A percentile compares a stretch with the other conserved stretches of the same genome.
Evolutionary conservation across 2,797 vertebrate genomes (phyloP).

Genomic region (Esox lucius): DNA sequence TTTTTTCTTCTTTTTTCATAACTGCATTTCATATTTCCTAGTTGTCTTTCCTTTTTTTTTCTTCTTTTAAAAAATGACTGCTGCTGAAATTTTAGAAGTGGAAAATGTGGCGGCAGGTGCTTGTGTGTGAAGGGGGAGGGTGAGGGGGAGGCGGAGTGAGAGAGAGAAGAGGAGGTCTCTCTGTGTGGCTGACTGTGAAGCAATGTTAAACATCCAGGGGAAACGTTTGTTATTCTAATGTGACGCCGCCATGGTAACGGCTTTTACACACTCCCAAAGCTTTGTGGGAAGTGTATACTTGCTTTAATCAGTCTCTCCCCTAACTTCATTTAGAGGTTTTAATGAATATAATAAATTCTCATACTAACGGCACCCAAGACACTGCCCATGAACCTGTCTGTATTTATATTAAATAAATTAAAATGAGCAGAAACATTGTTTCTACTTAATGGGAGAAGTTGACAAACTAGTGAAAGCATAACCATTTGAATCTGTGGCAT

Average conservation of each 20-base stretch:
- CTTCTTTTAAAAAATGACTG: constrained; percentile 50
- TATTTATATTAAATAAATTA: constrained; percentile 48
- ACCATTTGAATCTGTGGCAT: constrained; percentile 46
- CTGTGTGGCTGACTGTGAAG: constrained; percentile 67
- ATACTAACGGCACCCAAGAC: constrained; percentile 47
- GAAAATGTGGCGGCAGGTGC: constrained; percentile 77
- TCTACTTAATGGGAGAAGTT: background rate
- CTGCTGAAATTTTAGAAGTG: constrained; percentile 75
- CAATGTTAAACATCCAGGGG: constrained; percentile 77
- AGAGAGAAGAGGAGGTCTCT: constrained; percentile 19
- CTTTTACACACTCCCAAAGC: constrained; percentile 73
- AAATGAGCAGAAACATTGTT: constrained; percentile 48
- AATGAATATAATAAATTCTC: constrained; percentile 70
- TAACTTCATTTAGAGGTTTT: constrained; percentile 71
- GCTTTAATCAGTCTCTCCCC: constrained; percentile 65
- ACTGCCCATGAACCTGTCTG: constrained; percentile 66
- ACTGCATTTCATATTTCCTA: constrained; percentile 70
- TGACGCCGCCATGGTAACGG: constrained; percentile 76
- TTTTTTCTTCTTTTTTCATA: constrained; percentile 61
- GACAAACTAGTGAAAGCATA: background rate
- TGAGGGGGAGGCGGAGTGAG: constrained; percentile 4
- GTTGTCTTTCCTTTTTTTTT: constrained; percentile 17
- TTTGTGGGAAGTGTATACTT: constrained; percentile 71
- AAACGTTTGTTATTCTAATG: constrained; percentile 81
- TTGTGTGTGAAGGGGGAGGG: constrained; percentile 48